A percentile compares a stretch with the other conserved stretches of the same genome.
phyloP scores from a whole-genome alignment of 1,140 invertebrate genomes.

The Lepidurus apus region DNA sequence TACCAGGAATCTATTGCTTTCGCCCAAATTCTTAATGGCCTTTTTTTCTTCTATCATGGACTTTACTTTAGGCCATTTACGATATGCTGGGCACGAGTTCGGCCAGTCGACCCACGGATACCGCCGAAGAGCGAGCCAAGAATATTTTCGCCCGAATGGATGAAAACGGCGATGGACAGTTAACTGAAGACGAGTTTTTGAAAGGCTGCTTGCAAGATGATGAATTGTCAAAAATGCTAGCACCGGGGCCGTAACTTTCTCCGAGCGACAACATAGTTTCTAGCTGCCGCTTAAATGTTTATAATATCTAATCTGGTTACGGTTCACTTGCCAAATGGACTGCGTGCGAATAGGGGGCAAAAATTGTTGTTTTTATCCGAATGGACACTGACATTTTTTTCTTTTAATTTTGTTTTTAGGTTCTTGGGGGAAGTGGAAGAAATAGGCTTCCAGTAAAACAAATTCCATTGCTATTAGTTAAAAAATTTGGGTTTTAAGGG shows the following conservation, averaged over 20 bases:
- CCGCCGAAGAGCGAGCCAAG: conserved; percentile 91
- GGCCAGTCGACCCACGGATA: conserved; percentile 83
- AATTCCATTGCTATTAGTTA: no score
- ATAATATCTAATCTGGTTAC: background rate
- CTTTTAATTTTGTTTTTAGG: no score
- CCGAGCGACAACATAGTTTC: background rate
- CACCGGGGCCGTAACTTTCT: conserved; percentile 55
- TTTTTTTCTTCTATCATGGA: background rate
- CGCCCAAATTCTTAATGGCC: background rate
- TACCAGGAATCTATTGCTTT: background rate
- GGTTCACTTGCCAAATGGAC: no score
- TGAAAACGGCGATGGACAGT: conserved; percentile 94
- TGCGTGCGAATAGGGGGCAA: no score
- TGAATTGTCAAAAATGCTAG: conserved; percentile 90
- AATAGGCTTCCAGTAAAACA: no score
- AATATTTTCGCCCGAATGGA: conserved; percentile 99
- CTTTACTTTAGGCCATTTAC: conserved; percentile 84
- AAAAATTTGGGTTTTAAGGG: no score
- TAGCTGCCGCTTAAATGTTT: background rate
- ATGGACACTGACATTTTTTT: no score
- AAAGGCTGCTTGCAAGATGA: conserved; percentile 98
- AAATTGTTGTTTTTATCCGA: no score
- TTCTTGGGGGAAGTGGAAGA: no score
- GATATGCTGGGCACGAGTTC: conserved; percentile 95
- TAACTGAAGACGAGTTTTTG: conserved; percentile 97